Conservation (phyloP, 2,888 invertebrate species). For the Mesoligia furuncula region DNA sequence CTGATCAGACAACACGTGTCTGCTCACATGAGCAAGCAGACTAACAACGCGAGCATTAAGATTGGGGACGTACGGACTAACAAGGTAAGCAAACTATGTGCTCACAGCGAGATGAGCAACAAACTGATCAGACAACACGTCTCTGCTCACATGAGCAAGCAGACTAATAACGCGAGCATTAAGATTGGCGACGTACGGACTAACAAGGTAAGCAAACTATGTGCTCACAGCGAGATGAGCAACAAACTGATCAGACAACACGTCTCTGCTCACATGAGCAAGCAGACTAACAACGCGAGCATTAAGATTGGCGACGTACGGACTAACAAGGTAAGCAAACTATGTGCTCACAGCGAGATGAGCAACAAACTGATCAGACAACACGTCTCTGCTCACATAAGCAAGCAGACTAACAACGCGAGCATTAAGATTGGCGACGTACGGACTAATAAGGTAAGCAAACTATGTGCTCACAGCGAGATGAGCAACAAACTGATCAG, state of each 20-base stretch:
- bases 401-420: neutral
- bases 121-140: slow-evolving; percentile 4
- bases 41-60: slow-evolving; percentile 71
- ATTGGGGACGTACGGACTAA: slow-evolving; percentile 69
- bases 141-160: slow-evolving; percentile 4
- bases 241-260: slow-evolving; percentile 1
- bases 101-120: neutral
- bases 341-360: neutral
- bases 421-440: neutral
- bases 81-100: slow-evolving; percentile 56
- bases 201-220: slow-evolving; percentile 58
- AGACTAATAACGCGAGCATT: slow-evolving; percentile 68
- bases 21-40: slow-evolving; percentile 67
- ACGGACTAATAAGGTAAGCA: neutral
- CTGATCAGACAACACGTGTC: slow-evolving; percentile 73
- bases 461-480: slow-evolving; percentile 5
- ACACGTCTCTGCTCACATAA: neutral
- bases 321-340: slow-evolving; percentile 4
- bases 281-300: neutral
- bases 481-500: neutral
- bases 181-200: slow-evolving; percentile 72
- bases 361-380: neutral
- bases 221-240: slow-evolving; percentile 3
- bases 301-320: slow-evolving; percentile 1
- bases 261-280: slow-evolving; percentile 1